Evolutionary conservation across 2,797 vertebrate genomes (phyloP).

Genomic region (Callimico goeldii): DNA sequence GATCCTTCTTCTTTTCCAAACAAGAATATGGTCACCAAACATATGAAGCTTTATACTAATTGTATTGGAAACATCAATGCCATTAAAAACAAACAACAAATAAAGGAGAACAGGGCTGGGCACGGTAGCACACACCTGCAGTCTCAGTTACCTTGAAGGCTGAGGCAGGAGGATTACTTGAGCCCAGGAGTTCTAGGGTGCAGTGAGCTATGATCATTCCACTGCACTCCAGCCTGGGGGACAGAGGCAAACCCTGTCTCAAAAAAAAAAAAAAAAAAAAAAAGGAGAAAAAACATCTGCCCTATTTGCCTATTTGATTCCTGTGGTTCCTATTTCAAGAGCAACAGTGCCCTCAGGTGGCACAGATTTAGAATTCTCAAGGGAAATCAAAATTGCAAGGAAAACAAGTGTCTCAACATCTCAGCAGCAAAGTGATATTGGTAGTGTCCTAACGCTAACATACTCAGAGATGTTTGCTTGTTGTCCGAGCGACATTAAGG

Average conservation of each 20-base stretch:
- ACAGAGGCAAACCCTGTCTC: background rate
- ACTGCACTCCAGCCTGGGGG: background rate
- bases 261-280: no score
- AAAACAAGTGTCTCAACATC: background rate
- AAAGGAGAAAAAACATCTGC: rapidly evolving
- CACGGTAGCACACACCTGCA: background rate
- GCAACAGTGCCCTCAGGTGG: constrained; percentile 44
- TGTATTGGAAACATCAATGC: background rate
- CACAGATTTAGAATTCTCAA: background rate
- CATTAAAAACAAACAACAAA: background rate
- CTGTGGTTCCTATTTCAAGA: background rate
- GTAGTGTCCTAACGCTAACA: background rate
- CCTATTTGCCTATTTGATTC: background rate
- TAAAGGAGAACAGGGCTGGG: background rate
- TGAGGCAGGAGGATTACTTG: background rate
- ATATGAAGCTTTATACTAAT: background rate
- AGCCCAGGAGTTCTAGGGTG: background rate
- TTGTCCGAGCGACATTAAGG: background rate
- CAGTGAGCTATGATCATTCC: background rate
- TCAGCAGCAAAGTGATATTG: background rate
- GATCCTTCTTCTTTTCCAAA: background rate
- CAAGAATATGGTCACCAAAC: background rate
- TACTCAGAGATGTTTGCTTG: background rate
- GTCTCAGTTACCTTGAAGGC: background rate
- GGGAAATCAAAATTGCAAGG: background rate